Evolutionary conservation across 35 echinoderm and acorn worm species (phyloP).

Genomic region (Ptychodera flava): DNA sequence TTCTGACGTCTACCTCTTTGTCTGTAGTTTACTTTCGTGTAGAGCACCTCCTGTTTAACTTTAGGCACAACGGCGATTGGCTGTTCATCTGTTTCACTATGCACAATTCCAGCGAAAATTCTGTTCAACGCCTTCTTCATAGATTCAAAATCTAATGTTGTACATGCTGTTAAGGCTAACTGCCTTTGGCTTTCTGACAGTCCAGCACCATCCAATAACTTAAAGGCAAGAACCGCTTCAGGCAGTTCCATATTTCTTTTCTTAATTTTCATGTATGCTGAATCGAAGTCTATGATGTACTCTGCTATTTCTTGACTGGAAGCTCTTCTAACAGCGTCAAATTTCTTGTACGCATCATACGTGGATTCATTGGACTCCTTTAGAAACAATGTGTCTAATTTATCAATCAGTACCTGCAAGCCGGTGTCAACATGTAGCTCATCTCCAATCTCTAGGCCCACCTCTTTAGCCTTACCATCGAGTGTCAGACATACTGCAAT

Average conservation of each 20-base stretch:
- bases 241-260: slow-evolving; percentile 20
- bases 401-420: slow-evolving; percentile 3
- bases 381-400: slow-evolving; percentile 15
- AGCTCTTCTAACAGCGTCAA: slow-evolving; percentile 3
- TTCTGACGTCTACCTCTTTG: too few relatives aligned
- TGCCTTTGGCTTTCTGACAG: slow-evolving; percentile 9
- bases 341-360: slow-evolving; percentile 20
- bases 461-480: too few relatives aligned
- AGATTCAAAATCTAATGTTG: slow-evolving; percentile 18
- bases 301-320: background rate
- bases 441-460: slow-evolving; percentile 6
- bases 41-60: slow-evolving; percentile 7
- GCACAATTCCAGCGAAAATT: slow-evolving; percentile 18
- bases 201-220: slow-evolving; percentile 9
- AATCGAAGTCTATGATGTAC: slow-evolving; percentile 33
- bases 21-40: too few relatives aligned
- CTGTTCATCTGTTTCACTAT: background rate
- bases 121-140: slow-evolving; percentile 29
- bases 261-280: slow-evolving; percentile 27
- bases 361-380: slow-evolving; percentile 19
- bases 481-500: slow-evolving; percentile 4
- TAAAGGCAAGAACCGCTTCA: slow-evolving; percentile 34
- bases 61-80: too few relatives aligned
- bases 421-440: background rate
- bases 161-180: slow-evolving; percentile 22